Evolutionary conservation across 2,888 invertebrate genomes (phyloP), one percentile per base, ranked within the genome.

Genomic region (Pecten maximus): DNA sequence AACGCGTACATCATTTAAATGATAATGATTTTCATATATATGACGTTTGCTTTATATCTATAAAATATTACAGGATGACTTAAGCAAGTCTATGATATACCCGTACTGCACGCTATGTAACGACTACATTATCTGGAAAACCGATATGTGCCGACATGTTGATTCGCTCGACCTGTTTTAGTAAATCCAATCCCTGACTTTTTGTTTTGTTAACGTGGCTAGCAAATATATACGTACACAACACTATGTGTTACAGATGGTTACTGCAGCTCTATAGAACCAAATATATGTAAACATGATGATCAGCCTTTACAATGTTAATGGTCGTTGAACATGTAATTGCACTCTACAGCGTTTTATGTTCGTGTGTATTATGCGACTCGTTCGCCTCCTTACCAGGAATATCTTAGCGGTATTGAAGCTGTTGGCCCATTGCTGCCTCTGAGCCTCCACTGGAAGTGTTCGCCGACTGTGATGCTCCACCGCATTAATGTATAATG

Each of bases 361-460:
- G n/a, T n/a, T n/a, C n/a, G n/a, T n/a, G n/a, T n/a, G n/a, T n/a
- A n/a, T n/a, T n/a, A 44, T 44, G 44, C 4, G 12, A 44, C 44
- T 44, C 19, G 23, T 54, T 54, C 8, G 12, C 54, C 23, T 54
- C 4, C 35, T 74, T 35, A 74, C 74, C 74, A 74, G 35, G 74
- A 74, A 74, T 35, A 23, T 35, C 35, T 74, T 74, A 74, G 74
- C 74, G 2, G 23, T 35, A 35, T 74, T 74, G 12, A 74, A 74
- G 35, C 74, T 74, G 35, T 74, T 74, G 35, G 74, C 74, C 74
- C 74, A 74, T 35, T 74, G 12, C 35, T 74, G 35, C 35, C 74
- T 74, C 74, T 74, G 74, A 10, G 74, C 74, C 74, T 74, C 35
- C 74, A 74, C 74, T 28, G 74, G 74, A 28, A 74, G 74, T 10